phyloP scores from a whole-genome alignment of 2,888 invertebrate species.

The Panzeria rudis region DNA sequence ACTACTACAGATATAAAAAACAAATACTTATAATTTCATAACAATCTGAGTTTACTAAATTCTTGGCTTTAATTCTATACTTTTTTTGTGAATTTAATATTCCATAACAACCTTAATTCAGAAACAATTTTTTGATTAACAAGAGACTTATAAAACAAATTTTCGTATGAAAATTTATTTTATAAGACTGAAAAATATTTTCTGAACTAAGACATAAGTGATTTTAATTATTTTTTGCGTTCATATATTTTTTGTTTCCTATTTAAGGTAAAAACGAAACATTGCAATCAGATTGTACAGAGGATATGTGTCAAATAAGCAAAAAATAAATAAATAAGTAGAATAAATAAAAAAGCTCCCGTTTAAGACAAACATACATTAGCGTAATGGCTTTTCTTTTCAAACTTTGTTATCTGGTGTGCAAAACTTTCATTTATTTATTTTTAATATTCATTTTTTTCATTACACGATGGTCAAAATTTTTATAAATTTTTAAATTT shows the following conservation, averaged over 20 bases:
- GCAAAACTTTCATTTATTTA: conserved; percentile 2
- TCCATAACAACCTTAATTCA: too few relatives aligned
- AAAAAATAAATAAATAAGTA: not conserved
- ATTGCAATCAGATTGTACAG: conserved; percentile 10
- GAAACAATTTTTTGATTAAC: too few relatives aligned
- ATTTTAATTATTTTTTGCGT: not conserved
- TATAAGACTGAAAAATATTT: too few relatives aligned
- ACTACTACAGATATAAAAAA: not conserved
- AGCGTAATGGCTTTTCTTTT: conserved; percentile 18
- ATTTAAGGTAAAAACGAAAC: not conserved
- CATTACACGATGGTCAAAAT: not conserved
- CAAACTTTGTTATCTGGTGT: conserved; percentile 1
- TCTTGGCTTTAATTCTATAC: not conserved
- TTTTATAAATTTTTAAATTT: not conserved
- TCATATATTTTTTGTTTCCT: not conserved
- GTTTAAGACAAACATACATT: not conserved
- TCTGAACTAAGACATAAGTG: too few relatives aligned
- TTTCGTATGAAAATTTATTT: too few relatives aligned
- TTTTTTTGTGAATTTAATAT: not conserved
- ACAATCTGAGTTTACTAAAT: not conserved
- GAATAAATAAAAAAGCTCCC: not conserved
- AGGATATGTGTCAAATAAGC: conserved; percentile 41
- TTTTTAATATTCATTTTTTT: not conserved
- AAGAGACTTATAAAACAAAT: too few relatives aligned
- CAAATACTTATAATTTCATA: not conserved